Evolutionary conservation across 2,888 invertebrate genomes (phyloP).

Genomic region (Lamellibrachia satsuma): DNA sequence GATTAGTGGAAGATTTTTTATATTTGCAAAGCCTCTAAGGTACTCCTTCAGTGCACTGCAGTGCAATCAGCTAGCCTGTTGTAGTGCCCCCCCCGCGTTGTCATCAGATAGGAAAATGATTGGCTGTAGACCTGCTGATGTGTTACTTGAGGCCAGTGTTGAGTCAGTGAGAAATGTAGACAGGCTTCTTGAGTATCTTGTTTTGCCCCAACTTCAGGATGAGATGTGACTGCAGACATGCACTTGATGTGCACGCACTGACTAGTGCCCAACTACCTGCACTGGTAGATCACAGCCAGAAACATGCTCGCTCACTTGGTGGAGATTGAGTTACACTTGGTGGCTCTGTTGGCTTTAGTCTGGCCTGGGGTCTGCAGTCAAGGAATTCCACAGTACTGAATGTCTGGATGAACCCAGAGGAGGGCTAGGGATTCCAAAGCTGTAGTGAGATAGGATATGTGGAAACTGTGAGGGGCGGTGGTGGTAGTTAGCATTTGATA

Average conservation of each 20-base stretch:
- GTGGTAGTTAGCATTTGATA: too few relatives aligned
- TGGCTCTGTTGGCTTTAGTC: not conserved
- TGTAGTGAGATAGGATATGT: too few relatives aligned
- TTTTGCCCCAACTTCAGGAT: not conserved
- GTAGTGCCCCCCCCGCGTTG: too few relatives aligned
- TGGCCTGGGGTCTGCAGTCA: not conserved
- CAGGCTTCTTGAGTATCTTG: not conserved
- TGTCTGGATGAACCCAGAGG: too few relatives aligned
- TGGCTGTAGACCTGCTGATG: too few relatives aligned
- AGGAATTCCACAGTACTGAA: not conserved
- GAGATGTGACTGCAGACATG: not conserved
- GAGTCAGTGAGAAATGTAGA: not conserved
- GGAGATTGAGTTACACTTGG: not conserved
- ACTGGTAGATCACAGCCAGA: not conserved
- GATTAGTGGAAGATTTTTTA: too few relatives aligned
- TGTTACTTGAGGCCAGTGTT: not conserved
- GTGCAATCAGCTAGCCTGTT: too few relatives aligned
- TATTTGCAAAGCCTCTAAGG: too few relatives aligned
- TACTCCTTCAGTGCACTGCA: too few relatives aligned
- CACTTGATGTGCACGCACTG: not conserved
- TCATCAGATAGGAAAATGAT: too few relatives aligned
- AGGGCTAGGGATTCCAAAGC: too few relatives aligned
- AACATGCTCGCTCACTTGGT: not conserved
- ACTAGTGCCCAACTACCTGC: not conserved
- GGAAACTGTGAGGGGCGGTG: too few relatives aligned